These are phyloP conservation scores for Suillia variegata DNA, from an alignment of 2,888 invertebrate genomes.

Conservation along the genomic window DNA sequence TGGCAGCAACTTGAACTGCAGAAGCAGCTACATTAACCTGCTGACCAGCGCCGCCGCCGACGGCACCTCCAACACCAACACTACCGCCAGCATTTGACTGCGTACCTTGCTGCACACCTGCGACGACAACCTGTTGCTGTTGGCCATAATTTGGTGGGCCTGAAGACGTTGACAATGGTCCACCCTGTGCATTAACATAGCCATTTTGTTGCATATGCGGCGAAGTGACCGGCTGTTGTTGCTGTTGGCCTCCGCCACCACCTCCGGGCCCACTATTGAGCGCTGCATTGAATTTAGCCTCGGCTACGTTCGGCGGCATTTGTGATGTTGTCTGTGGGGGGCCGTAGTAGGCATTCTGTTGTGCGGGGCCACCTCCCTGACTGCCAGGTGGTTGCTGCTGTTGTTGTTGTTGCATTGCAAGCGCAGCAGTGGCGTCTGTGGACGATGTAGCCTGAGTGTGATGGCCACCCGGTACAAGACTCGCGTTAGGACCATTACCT, in stretches of 20 bases:
- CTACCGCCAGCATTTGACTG: constrained; percentile 39
- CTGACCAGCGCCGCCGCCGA: constrained; percentile 15
- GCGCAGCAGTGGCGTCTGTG: constrained; percentile 46
- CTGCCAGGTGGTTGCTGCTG: constrained; percentile 30
- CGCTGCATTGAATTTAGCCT: constrained; percentile 48
- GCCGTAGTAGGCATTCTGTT: constrained; percentile 40
- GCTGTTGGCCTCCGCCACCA: constrained; percentile 10
- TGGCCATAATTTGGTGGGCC: constrained; percentile 37
- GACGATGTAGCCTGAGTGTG: constrained; percentile 52
- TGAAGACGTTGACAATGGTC: no score
- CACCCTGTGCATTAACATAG: constrained; percentile 46
- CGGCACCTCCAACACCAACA: constrained; percentile 22
- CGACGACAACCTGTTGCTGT: constrained; percentile 33
- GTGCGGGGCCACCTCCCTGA: constrained; percentile 35
- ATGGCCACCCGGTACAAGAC: constrained; percentile 35
- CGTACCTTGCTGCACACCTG: constrained; percentile 34
- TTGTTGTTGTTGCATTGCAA: constrained; percentile 49
- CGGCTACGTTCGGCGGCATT: constrained; percentile 52
- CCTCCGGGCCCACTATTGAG: constrained; percentile 31
- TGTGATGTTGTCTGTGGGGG: constrained; percentile 47
- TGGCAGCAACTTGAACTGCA: no score
- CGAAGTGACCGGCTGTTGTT: constrained; percentile 40
- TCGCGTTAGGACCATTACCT: constrained; percentile 41
- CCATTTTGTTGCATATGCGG: constrained; percentile 61
- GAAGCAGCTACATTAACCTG: constrained; percentile 51